Evolutionary conservation across 2,797 vertebrate genomes (phyloP).

Genomic region (Enteromius paludinosus): DNA sequence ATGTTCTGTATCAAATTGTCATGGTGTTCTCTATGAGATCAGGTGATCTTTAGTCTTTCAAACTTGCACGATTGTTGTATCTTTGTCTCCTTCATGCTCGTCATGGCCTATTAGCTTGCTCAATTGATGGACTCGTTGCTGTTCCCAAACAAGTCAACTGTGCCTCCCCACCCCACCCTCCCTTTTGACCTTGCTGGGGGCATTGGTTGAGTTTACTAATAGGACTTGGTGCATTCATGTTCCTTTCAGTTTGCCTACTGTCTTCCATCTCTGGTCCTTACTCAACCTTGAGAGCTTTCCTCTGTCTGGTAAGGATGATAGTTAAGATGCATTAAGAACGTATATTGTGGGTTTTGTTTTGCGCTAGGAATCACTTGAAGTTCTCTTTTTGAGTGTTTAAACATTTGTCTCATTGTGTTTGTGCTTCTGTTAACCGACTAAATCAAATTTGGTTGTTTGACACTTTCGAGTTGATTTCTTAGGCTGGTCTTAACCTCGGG

Average conservation of each 20-base stretch:
- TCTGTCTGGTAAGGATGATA: constrained; percentile 66
- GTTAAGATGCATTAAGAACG: constrained; percentile 3
- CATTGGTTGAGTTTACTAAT: constrained; percentile 70
- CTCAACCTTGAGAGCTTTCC: constrained; percentile 66
- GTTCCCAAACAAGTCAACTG: constrained; percentile 39
- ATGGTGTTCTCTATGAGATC: background rate
- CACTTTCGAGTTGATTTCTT: background rate
- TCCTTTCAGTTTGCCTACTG: constrained; percentile 65
- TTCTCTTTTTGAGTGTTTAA: constrained; percentile 28
- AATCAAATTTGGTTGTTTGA: constrained; percentile 35
- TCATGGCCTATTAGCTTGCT: constrained; percentile 85
- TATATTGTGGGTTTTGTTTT: background rate
- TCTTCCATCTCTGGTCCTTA: constrained; percentile 67
- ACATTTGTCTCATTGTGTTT: constrained; percentile 13
- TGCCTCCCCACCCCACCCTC: constrained; percentile 50
- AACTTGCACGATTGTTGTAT: constrained; percentile 62
- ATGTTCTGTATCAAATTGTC: background rate
- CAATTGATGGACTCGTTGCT: constrained; percentile 48
- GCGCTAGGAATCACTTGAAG: background rate
- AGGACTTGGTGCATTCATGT: constrained; percentile 52
- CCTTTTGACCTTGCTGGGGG: constrained; percentile 84
- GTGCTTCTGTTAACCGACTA: constrained; percentile 4
- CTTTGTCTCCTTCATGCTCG: constrained; percentile 85
- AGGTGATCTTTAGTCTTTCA: constrained; percentile 39
- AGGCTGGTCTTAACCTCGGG: background rate